phyloP scores from a whole-genome alignment of 1,140 invertebrate genomes.

The Cotesia typhae region DNA sequence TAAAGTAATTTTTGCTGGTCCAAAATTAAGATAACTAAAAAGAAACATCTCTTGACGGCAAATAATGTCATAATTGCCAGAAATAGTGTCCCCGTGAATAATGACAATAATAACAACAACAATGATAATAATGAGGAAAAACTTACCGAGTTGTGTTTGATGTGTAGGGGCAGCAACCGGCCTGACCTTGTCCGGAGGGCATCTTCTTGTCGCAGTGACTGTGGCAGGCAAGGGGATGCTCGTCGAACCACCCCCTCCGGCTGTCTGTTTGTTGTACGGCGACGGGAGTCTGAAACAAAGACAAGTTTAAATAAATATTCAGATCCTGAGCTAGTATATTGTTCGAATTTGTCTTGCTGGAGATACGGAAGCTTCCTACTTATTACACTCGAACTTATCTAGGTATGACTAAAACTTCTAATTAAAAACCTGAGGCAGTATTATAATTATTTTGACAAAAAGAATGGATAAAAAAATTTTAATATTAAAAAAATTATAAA shows the following conservation, averaged over 20 bases:
- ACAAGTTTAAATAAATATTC: constrained; percentile 2
- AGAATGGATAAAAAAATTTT: too few species aligned
- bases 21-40: too few species aligned
- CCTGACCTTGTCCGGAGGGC: constrained; percentile 78
- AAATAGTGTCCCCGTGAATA: background rate
- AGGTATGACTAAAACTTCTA: too few species aligned
- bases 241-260: constrained; percentile 49
- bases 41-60: too few species aligned
- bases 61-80: background rate
- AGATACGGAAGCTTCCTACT: too few species aligned
- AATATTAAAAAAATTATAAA: too few species aligned
- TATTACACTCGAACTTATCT: too few species aligned
- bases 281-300: constrained; percentile 70
- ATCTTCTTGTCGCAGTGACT: constrained; percentile 75
- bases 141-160: constrained; percentile 67
- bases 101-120: constrained; percentile 1
- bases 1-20: too few species aligned
- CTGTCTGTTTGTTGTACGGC: constrained; percentile 68
- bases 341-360: too few species aligned
- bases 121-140: constrained; percentile 9
- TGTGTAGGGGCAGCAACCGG: constrained; percentile 72
- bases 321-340: too few species aligned
- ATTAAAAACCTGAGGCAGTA: too few species aligned
- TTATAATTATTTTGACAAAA: too few species aligned
- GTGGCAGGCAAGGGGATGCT: constrained; percentile 79